Percentiles rank a stretch among this genome's conserved stretches.
phyloP scores from a whole-genome alignment of 2,797 vertebrate genomes.

The Silurus lanzhouensis region DNA sequence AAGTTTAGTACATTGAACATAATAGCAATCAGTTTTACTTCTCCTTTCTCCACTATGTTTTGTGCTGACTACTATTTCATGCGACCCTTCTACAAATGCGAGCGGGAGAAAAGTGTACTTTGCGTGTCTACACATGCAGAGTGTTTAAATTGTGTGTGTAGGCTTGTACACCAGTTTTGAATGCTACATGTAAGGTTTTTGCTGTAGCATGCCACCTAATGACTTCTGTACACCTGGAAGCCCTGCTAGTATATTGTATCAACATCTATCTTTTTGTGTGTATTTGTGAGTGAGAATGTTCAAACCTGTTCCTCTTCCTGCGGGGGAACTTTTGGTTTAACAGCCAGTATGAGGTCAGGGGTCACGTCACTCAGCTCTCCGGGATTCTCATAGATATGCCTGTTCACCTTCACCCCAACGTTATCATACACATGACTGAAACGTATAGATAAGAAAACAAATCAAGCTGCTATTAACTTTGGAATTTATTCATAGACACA shows the following conservation, averaged over 20 bases:
- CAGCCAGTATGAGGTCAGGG: constrained; percentile 85
- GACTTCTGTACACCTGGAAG: background rate
- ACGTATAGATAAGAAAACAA: background rate
- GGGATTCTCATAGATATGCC: constrained; percentile 74
- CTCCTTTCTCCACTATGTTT: background rate
- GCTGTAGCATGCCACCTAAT: background rate
- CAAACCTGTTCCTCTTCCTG: constrained; percentile 73
- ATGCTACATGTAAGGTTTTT: background rate
- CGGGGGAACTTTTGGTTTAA: constrained; percentile 74
- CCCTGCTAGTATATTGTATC: background rate
- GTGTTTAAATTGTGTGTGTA: background rate
- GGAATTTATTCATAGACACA: background rate
- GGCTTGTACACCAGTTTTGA: background rate
- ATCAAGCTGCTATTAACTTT: background rate
- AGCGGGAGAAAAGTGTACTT: background rate
- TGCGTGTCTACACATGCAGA: too few species aligned
- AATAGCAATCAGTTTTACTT: background rate
- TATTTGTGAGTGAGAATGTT: background rate
- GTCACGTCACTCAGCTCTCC: constrained; percentile 75
- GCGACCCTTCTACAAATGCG: background rate
- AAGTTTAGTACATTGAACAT: background rate
- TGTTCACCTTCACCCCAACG: constrained; percentile 58
- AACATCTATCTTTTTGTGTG: background rate
- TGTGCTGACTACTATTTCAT: background rate
- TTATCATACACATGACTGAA: constrained; percentile 75